Evolutionary conservation across 2,888 invertebrate species (phyloP).

Genomic region (Leistus spinibarbis): DNA sequence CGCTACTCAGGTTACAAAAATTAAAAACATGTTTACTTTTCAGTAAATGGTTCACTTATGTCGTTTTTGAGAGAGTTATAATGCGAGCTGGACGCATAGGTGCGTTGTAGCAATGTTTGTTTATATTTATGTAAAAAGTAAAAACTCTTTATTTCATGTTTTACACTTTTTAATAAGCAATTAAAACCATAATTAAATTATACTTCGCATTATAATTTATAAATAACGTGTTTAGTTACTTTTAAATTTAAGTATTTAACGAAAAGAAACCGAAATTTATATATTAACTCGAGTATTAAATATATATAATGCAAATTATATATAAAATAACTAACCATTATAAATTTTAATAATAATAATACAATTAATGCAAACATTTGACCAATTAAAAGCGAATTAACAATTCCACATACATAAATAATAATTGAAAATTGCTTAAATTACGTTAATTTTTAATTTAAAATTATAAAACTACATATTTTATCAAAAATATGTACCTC

Average conservation of each 20-base stretch:
- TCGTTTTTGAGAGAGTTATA: no score
- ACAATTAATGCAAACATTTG: no score
- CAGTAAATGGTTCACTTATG: no score
- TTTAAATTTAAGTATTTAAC: not conserved
- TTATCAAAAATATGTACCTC: not conserved
- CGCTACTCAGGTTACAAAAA: not conserved
- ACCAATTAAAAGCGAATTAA: not conserved
- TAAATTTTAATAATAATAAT: not conserved
- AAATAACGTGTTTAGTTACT: not conserved
- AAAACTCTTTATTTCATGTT: not conserved
- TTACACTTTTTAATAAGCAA: not conserved
- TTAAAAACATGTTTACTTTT: not conserved
- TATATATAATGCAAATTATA: not conserved
- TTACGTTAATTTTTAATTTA: no score
- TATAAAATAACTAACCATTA: not conserved
- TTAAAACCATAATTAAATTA: not conserved
- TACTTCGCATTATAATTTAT: not conserved
- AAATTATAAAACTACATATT: not conserved
- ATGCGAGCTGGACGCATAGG: no score
- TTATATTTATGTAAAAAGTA: not conserved
- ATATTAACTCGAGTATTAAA: no score
- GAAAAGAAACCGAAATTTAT: not conserved
- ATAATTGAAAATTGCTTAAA: no score
- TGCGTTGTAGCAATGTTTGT: not conserved
- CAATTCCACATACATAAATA: no score